Evolutionary conservation across 2,888 invertebrate genomes (phyloP).

Genomic region (Drosophila anomelani): DNA sequence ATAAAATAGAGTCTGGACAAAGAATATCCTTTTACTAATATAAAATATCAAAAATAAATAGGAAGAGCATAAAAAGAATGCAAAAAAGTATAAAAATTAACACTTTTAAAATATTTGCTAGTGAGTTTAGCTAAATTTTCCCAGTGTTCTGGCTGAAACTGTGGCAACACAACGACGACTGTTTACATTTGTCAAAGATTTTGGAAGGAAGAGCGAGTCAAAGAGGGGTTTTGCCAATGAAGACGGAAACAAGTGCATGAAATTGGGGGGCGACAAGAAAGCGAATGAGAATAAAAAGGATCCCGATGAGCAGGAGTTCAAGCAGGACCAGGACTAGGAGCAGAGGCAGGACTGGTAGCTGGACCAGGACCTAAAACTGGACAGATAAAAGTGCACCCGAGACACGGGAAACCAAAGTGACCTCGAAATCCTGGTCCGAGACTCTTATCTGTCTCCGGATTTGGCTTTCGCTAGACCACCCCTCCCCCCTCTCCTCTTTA

Average conservation of each 20-base stretch:
- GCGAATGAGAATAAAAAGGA: slow-evolving; percentile 12
- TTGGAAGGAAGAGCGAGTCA: slow-evolving; percentile 30
- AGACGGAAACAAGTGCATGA: slow-evolving; percentile 17
- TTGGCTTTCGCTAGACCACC: slow-evolving; percentile 8
- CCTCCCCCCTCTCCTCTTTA: neutral
- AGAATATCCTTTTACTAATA: no score
- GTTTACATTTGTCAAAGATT: slow-evolving; percentile 77
- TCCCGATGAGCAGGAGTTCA: slow-evolving; percentile 5
- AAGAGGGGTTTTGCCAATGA: slow-evolving; percentile 30
- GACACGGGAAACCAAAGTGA: slow-evolving; percentile 29
- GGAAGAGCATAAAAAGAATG: no score
- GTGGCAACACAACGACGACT: slow-evolving; percentile 40
- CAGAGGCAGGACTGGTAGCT: neutral
- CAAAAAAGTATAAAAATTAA: no score
- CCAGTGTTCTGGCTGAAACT: slow-evolving; percentile 22
- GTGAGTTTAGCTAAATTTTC: no score
- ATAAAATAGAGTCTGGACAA: no score
- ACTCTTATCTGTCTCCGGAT: slow-evolving; percentile 39
- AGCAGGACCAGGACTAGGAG: neutral
- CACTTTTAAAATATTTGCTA: no score
- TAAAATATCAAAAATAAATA: no score
- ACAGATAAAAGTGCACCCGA: slow-evolving; percentile 46
- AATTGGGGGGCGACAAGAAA: slow-evolving; percentile 20
- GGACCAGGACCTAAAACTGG: slow-evolving; percentile 2
- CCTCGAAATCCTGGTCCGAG: slow-evolving; percentile 29